Base-by-base conservation (phyloP, 2,113 vertebrate species). In the Terrapene triunguis region DNA sequence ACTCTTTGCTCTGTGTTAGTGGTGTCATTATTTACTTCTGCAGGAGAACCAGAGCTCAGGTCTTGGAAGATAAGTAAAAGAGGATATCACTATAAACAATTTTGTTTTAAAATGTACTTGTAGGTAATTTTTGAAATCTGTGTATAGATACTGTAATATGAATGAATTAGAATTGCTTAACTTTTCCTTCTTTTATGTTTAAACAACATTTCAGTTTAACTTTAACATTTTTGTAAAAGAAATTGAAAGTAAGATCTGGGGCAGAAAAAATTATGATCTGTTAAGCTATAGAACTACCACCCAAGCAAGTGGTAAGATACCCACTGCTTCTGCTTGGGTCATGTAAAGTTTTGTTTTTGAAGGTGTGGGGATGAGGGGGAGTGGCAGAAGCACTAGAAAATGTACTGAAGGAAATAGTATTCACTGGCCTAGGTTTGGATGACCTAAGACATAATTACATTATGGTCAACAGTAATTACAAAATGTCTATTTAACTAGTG, bases 261-360 rank as follows among this genome's bases (percentile, higher is more conserved):
- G 0, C 0, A 1, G 3, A 55, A 82, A 83, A 69, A 65, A 54
- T 12, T 6, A 5, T 2, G 2, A 3, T 38, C 27, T 38, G 22
- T 38, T 69, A 80, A 92, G 80, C 50, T 88, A 24, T 19, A 35
- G 87, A 89, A 80, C 4, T 21, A 44, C n/a, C 17, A 29, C 5
- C 4, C 93, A 84, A 84, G 1, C 2, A 86, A 78, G 2, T 80
- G n/a, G 62, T 5, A 84, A 6, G 74, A 13, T 54, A 86, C 62
- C 47, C 47, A 74, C n/a, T 80, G 0, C 25, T 42, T 84, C 38
- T 76, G 0, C 25, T 47, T 84, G 35, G 5, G 10, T 59, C 1
- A 57, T 88, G 76, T 79, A 50, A 24, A 92, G 88, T 53, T 50
- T 65, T 16, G 14, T 8, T 65, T 62, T 62, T 35, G 27, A 6